These are phyloP conservation scores for Pelochelys cantorii DNA, from an alignment of 2,797 vertebrate genomes.

Conservation along the genomic window DNA sequence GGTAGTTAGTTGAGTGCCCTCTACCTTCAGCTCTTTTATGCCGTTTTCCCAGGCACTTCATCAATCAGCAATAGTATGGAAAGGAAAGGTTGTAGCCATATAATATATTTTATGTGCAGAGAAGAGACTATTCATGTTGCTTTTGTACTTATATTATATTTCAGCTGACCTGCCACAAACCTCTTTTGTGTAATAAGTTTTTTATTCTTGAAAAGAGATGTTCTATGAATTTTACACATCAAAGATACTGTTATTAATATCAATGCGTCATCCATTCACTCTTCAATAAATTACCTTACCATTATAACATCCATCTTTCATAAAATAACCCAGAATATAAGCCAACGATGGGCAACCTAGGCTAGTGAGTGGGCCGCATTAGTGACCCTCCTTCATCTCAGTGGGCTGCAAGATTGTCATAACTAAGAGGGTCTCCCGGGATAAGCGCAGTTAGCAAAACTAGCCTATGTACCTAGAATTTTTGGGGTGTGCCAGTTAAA, in stretches of 20 bases:
- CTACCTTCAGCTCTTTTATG: background rate
- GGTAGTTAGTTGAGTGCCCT: background rate
- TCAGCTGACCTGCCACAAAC: background rate
- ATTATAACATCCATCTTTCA: background rate
- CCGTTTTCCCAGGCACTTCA: background rate
- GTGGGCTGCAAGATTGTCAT: no score
- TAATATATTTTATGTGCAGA: background rate
- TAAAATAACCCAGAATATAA: background rate
- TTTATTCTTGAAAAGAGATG: constrained; percentile 14
- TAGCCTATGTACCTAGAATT: no score
- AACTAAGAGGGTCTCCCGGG: no score
- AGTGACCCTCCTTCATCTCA: no score
- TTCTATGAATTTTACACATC: background rate
- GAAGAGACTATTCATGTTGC: background rate
- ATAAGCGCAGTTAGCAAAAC: no score
- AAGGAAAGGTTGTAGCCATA: background rate
- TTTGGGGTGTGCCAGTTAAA: no score
- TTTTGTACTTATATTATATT: background rate
- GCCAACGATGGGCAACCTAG: background rate
- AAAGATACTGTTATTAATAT: constrained; percentile 23
- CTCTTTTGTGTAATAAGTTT: background rate
- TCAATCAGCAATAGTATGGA: background rate
- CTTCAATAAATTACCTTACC: background rate
- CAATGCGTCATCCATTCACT: background rate
- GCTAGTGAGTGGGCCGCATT: no score